Conservation (phyloP, 2,888 invertebrate genomes). For the Villa cingulata region DNA sequence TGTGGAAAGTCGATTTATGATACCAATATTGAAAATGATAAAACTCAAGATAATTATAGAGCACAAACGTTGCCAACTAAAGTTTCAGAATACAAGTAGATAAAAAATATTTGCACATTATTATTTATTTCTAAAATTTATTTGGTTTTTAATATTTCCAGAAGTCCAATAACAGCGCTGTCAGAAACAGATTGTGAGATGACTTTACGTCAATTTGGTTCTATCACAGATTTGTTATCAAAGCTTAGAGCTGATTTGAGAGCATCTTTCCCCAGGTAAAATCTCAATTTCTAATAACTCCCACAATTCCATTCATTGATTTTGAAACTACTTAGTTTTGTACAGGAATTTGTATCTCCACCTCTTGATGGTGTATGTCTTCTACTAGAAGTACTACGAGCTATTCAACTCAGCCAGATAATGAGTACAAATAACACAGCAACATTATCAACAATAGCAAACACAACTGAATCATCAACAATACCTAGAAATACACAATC, state of each 20-base stretch:
- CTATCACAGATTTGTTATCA: constrained; percentile 73
- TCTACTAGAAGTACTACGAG: constrained; percentile 69
- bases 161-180: constrained; percentile 54
- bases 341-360: constrained; percentile 81
- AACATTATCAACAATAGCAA: constrained; percentile 16
- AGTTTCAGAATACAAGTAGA: constrained; percentile 33
- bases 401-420: constrained; percentile 69
- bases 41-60: constrained; percentile 24
- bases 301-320: neutral
- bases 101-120: neutral
- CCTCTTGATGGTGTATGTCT: constrained; percentile 78
- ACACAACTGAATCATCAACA: constrained; percentile 21
- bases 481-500: constrained; percentile 47
- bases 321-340: constrained; percentile 49
- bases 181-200: constrained; percentile 57
- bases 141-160: constrained; percentile 19
- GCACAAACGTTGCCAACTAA: constrained; percentile 32
- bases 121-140: neutral
- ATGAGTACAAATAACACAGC: constrained; percentile 36
- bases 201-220: constrained; percentile 74
- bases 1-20: constrained; percentile 33
- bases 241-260: constrained; percentile 76
- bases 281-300: neutral
- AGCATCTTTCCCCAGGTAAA: constrained; percentile 76
- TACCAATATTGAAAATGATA: constrained; percentile 19